Evolutionary conservation across 2,797 vertebrate genomes (phyloP), one percentile per base, ranked within the genome.

Genomic region (Sparus aurata): DNA sequence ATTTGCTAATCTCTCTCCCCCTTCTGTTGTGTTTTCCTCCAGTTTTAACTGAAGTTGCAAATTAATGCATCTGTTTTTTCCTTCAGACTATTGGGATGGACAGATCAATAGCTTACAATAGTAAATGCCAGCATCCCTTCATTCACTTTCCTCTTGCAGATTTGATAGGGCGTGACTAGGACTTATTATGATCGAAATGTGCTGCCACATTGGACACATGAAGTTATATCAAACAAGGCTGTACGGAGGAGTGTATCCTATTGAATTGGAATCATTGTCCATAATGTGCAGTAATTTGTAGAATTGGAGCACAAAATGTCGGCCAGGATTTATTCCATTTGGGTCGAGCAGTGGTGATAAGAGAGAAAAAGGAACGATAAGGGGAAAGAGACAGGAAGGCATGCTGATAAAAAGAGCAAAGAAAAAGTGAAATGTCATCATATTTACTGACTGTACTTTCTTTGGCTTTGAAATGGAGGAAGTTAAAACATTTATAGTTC

Each of bases 301-400:
- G 75, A 87, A 81, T 62, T 47, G 20, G 63, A 30, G 34, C 50
- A 22, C 12, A 63, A 85, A 74, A 85, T 85, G 78, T 86, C 85
- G 78, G 63, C 30, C 13, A 70, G 43, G 73, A 87, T 90, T 88
- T 85, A 87, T 90, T 91, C 64, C 46, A 63, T 86, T 80, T 75
- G 58, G 22, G 25, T 54, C 18, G 41, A 75, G 75, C n/a, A 13
- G 63, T 12, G 38, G 41, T 87, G 80, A 89, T 86, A 83, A 85
- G 73, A 68, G 66, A 86, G 67, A 59, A 73, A 66, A 53, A 79
- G 46, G 64, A 75, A 69, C 0, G 43, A 69, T 64, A 74, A 57
- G 45, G 54, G 34, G 59, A 38, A 77, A 53, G 68, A 69, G 73
- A 83, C 0, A 3, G 58, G 54, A 73, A 82, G 53, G 80, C 52